Percentiles rank a stretch among this genome's conserved stretches.
Evolutionary conservation across 2,113 vertebrate species (phyloP).

Genomic region (Crotalus helleri): DNA sequence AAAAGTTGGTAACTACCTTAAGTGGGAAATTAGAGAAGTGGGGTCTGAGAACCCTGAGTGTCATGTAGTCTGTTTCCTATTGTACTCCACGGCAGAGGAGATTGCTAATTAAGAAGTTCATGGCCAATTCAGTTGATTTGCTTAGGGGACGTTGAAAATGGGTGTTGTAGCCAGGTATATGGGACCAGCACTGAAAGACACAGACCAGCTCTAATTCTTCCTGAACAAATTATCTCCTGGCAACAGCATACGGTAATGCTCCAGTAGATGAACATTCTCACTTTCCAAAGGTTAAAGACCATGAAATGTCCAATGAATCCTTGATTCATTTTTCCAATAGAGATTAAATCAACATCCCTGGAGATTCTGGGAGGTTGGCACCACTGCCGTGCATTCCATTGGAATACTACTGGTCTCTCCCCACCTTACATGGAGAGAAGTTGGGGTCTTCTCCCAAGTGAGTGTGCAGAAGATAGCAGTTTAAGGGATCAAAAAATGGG

Average conservation of each 20-base stretch:
- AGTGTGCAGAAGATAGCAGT: not conserved
- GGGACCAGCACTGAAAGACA: not conserved
- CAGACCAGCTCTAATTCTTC: not conserved
- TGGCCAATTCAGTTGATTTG: not conserved
- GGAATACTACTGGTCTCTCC: not conserved
- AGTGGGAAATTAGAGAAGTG: not conserved
- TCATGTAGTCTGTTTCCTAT: not conserved
- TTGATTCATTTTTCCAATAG: not conserved
- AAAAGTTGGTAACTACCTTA: not conserved
- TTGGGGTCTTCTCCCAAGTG: not conserved
- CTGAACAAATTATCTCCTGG: not conserved
- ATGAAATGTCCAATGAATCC: not conserved
- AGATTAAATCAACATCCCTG: not conserved
- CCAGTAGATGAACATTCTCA: not conserved
- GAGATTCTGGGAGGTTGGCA: not conserved
- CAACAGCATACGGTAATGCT: not conserved
- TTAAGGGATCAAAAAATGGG: not conserved
- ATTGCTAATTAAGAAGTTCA: not conserved
- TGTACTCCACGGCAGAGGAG: not conserved
- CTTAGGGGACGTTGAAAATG: not conserved
- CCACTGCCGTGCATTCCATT: not conserved
- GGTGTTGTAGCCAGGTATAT: not conserved
- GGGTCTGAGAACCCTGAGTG: not conserved
- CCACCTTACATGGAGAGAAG: not conserved
- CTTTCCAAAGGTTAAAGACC: not conserved